A percentile compares a stretch with the other conserved stretches of the same genome.
Evolutionary conservation across 2,113 vertebrate species (phyloP).

Genomic region (Pitta sordida): DNA sequence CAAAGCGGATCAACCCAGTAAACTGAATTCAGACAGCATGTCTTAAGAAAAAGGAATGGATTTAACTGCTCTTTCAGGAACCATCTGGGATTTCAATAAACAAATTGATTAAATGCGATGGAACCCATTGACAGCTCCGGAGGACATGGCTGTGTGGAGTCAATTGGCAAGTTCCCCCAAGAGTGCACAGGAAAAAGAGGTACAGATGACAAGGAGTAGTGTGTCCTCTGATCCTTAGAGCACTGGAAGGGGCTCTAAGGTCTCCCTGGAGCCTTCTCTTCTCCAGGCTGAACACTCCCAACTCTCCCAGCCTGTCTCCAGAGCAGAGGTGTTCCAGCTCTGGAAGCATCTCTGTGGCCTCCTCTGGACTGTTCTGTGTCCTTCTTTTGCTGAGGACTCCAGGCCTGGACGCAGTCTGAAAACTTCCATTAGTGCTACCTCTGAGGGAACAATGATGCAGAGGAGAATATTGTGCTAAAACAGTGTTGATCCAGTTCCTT

Average conservation of each 20-base stretch:
- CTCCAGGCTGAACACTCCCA: neutral
- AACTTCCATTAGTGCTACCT: neutral
- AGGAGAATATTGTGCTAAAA: neutral
- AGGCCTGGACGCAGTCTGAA: neutral
- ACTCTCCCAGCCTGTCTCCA: neutral
- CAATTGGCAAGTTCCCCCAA: neutral
- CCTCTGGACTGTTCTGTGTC: fast-evolving
- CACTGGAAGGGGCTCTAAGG: neutral
- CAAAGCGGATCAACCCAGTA: neutral
- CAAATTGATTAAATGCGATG: neutral
- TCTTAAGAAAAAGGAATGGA: neutral
- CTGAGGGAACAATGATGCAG: neutral
- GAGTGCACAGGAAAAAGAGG: neutral
- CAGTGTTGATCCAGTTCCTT: neutral
- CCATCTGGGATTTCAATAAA: neutral
- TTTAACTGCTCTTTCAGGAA: neutral
- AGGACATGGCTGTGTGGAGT: neutral
- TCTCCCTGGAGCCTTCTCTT: neutral
- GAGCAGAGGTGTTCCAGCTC: neutral
- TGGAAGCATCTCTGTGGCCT: fast-evolving
- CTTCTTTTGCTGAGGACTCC: neutral
- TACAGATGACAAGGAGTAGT: fast-evolving
- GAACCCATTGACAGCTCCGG: neutral
- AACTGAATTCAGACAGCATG: neutral
- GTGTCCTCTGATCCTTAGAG: neutral